Evolutionary conservation across 2,797 vertebrate species (phyloP).

Genomic region (Arvicola amphibius): DNA sequence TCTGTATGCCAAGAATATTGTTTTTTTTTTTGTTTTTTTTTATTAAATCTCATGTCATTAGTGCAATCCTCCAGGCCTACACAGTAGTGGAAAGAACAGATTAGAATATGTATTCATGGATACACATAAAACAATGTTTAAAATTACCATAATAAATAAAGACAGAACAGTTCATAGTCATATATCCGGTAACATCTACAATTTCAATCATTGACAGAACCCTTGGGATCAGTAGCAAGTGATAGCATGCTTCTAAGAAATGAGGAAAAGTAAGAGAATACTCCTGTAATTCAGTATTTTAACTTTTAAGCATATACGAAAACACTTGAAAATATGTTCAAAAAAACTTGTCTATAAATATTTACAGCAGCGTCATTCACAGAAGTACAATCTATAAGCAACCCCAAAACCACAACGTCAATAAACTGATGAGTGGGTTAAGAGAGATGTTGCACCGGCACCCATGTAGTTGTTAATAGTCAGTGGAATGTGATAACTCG

Average conservation of each 20-base stretch:
- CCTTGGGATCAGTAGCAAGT: not conserved
- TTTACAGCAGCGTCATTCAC: not conserved
- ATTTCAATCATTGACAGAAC: not conserved
- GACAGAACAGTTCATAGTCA: not conserved
- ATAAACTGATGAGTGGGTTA: not conserved
- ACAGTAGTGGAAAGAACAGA: not conserved
- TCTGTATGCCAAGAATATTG: too few relatives aligned
- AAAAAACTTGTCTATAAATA: not conserved
- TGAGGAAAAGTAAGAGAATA: not conserved
- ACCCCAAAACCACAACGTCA: not conserved
- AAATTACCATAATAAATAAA: not conserved
- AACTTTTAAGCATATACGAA: accelerated
- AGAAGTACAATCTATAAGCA: not conserved
- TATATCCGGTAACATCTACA: not conserved
- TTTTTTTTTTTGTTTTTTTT: too few relatives aligned
- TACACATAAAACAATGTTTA: too few relatives aligned
- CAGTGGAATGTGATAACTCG: not conserved
- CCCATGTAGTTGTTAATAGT: not conserved
- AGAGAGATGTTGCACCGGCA: not conserved
- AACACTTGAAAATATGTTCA: not conserved
- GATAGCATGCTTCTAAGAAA: not conserved
- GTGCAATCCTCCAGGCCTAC: not conserved
- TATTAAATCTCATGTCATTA: not conserved
- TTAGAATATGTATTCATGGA: not conserved
- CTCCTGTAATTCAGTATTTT: not conserved